phyloP scores from a whole-genome alignment of 2,113 vertebrate genomes.

The Nasalis larvatus region DNA sequence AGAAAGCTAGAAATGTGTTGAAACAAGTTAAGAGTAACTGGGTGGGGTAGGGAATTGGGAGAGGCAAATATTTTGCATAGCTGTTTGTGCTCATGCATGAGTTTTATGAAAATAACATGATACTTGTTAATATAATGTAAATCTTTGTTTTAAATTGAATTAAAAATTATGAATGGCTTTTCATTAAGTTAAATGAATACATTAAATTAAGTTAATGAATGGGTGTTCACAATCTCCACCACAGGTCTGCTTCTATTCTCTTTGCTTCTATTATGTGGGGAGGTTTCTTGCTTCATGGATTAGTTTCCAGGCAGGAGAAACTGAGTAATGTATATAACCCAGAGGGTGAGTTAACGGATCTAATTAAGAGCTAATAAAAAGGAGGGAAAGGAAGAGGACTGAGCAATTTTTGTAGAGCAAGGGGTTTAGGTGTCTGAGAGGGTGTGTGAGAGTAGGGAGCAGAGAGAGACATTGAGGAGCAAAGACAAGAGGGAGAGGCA shows the following conservation, averaged over 20 bases:
- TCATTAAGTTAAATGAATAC: not conserved
- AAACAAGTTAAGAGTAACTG: not conserved
- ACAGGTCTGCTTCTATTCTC: not conserved
- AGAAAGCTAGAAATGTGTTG: not conserved
- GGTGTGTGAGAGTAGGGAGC: rapidly evolving
- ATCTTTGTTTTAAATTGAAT: not conserved
- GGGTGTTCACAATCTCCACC: not conserved
- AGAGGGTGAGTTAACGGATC: not conserved
- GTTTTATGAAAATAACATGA: not conserved
- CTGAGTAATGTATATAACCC: not conserved
- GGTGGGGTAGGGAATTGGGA: not conserved
- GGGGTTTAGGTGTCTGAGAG: not conserved
- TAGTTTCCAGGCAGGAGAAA: not conserved
- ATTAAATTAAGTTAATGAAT: not conserved
- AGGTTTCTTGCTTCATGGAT: not conserved
- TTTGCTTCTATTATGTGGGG: not conserved
- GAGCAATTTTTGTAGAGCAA: not conserved
- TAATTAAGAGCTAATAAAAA: not conserved
- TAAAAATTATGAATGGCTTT: not conserved
- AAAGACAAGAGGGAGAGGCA: not conserved
- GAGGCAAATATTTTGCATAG: not conserved
- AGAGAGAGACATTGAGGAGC: rapidly evolving
- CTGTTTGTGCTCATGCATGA: not conserved
- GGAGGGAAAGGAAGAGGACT: not conserved
- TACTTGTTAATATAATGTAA: not conserved